Evolutionary conservation across 2,797 vertebrate species (phyloP).

Genomic region (Eurystomus glaucurus): DNA sequence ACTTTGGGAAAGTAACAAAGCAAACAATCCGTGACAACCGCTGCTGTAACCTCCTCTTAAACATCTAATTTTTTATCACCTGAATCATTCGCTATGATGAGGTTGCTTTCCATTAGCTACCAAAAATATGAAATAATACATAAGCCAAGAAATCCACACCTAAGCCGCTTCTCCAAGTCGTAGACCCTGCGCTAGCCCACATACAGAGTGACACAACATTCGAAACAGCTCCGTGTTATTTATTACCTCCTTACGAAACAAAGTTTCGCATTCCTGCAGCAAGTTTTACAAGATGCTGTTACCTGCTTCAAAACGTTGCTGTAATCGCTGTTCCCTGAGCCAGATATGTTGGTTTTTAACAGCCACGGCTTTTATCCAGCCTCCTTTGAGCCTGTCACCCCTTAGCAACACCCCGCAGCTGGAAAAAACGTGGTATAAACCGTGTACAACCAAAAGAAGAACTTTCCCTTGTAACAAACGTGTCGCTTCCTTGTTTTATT

Average conservation of each 20-base stretch:
- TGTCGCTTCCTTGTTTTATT: not conserved
- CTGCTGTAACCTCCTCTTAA: not conserved
- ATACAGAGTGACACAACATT: not conserved
- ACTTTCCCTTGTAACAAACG: not conserved
- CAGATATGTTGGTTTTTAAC: not conserved
- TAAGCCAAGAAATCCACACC: conserved; percentile 1
- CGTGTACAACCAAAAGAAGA: not conserved
- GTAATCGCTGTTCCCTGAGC: not conserved
- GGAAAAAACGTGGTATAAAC: not conserved
- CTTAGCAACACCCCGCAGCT: not conserved
- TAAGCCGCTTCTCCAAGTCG: not conserved
- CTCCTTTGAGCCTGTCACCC: not conserved
- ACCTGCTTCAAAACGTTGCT: not conserved
- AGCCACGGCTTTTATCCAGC: not conserved
- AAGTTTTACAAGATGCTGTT: not conserved
- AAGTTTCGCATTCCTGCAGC: not conserved
- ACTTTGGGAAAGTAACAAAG: not conserved
- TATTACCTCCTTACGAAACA: not conserved
- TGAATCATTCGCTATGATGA: not conserved
- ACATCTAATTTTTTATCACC: not conserved
- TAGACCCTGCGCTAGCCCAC: not conserved
- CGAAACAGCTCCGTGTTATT: not conserved
- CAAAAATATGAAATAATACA: not conserved
- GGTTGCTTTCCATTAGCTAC: not conserved
- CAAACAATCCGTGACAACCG: not conserved